Base-by-base conservation (phyloP, 2,888 invertebrate species). In the Eristalis arbustorum region DNA sequence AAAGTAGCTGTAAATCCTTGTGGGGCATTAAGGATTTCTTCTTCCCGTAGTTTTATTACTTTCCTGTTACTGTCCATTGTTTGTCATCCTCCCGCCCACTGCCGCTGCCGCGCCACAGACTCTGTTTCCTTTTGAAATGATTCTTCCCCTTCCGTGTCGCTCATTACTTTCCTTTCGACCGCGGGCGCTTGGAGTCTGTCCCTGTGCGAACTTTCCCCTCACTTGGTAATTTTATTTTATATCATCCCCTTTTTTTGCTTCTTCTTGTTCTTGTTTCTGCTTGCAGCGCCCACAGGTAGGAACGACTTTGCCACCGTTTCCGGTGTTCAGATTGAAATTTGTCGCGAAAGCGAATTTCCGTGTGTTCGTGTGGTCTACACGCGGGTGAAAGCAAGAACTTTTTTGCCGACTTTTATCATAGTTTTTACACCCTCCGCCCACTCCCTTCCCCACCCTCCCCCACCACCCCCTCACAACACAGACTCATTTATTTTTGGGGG, bases 321-420 rank as follows among this genome's bases (percentile, higher is more conserved):
- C 18, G 25, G 62, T 1, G 62, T 37, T 62, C 61, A 49, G 72
- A 73, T 82, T 76, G 73, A 82, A 85, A 85, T 85, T 82, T 85
- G 82, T 85, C 85, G 77, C 81, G 82, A 77, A 74, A 82, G 76
- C 81, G 82, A 85, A 85, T 85, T 77, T 85, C 68, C 73, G 76
- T 81, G 84, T 85, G 76, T 81, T 81, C 68, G 13, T 42, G 42
- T 61, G 40, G 71, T 67, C 75, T 49, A 34, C 76, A 76, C 64
- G 56, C 56, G 31, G 63, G 57, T 40, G 22, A 25, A 31, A n/a
- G 14, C 5, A 31, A 77, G n/a, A 85, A 85, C 62, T 81, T 84
- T 66, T 63, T 14, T 34, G 37, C 37, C 37, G 37, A 37, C 37
- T 37, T 37, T 37, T 37, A 11, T 37, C 37, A 14, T 14, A 18